These are phyloP conservation scores for Pristionchus exspectatus DNA, from an alignment of 2,888 invertebrate species.

Conservation along the genomic window DNA sequence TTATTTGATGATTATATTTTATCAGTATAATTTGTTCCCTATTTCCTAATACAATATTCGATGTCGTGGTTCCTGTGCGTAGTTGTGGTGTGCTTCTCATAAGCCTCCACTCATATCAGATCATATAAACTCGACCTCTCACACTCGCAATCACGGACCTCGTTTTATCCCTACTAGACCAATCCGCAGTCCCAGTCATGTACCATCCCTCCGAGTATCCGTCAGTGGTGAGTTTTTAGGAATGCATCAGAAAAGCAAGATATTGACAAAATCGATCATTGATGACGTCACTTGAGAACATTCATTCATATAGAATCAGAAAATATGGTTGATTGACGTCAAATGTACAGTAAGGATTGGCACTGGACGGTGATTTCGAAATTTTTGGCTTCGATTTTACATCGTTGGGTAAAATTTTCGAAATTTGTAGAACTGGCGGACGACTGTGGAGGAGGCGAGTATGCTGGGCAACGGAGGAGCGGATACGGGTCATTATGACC, in stretches of 20 bases:
- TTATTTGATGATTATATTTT: no score
- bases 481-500: neutral
- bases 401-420: neutral
- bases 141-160: neutral
- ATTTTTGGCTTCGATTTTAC: neutral
- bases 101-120: slow-evolving; percentile 21
- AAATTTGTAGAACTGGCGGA: slow-evolving; percentile 37
- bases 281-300: slow-evolving; percentile 7
- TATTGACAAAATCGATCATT: neutral
- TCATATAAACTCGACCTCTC: slow-evolving; percentile 31
- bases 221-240: neutral
- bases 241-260: neutral
- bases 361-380: slow-evolving; percentile 28
- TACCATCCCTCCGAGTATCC: slow-evolving; percentile 33
- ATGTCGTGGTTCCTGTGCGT: neutral
- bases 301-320: neutral
- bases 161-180: neutral
- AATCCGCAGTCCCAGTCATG: slow-evolving; percentile 13
- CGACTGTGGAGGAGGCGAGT: slow-evolving; percentile 17
- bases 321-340: neutral
- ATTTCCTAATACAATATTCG: neutral
- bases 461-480: slow-evolving; percentile 9
- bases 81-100: slow-evolving; percentile 12
- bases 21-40: neutral
- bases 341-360: slow-evolving; percentile 19